Base-by-base conservation (phyloP, 2,113 vertebrate species). In the Pomatorhinus ruficollis region DNA sequence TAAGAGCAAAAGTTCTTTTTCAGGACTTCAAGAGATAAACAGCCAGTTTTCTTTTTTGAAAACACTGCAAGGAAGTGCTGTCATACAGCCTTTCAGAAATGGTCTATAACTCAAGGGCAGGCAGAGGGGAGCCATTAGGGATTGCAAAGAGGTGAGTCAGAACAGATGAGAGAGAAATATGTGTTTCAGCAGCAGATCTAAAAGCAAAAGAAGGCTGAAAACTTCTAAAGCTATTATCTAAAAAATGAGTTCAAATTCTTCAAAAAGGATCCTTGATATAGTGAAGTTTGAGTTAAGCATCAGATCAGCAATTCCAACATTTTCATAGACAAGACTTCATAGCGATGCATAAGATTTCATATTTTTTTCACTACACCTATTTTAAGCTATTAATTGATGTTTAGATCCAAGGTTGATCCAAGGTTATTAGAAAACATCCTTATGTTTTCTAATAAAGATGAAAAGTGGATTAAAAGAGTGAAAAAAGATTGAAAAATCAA, bases 101-200 rank as follows among this genome's bases (percentile, higher is more conserved):
- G 74, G 83, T 92, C 90, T 94, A 3, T 91, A 94, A 94, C 83
- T 95, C 81, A 89, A 83, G 74, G 89, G 91, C 87, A 97, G 88
- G 70, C 59, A 72, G 82, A 76, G 72, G 64, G 75, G 96, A 81
- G 84, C 77, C 93, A 94, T 93, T 91, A 94, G 89, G 90, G 74
- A 96, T 15, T 80, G 90, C 44, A 59, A 92, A 87, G 59, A 93
- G 77, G 77, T 64, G 70, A 95, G 50, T 87, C 86, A 95, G 92
- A 95, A 81, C 14, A 91, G 66, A 89, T 74, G 83, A 83, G 83
- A 90, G 35, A 95, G 81, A 96, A 93, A 90, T 64, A 56, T 11
- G 22, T 74, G 42, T 92, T 96, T 88, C 77, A 89, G 77, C 44
- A 87, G 92, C 63, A 89, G 50, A 84, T 85, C 93, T 80, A 85